A percentile compares a stretch with the other conserved stretches of the same genome.
phyloP scores from a whole-genome alignment of 2,888 invertebrate species.

The Salticus scenicus region DNA sequence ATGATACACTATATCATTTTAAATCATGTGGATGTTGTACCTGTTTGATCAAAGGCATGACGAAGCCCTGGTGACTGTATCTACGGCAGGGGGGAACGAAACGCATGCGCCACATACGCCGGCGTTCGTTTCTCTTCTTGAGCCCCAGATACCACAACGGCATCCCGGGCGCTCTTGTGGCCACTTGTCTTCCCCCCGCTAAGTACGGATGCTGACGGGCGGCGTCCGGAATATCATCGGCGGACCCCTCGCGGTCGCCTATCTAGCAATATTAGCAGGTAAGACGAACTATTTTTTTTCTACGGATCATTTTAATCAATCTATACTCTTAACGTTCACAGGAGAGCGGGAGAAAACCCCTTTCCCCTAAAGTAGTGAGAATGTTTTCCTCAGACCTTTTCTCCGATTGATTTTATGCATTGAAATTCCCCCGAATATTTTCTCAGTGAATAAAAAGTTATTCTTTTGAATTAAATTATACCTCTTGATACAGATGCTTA shows the following conservation, averaged over 20 bases:
- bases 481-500: no score
- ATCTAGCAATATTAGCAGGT: neutral
- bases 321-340: neutral
- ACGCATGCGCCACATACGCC: neutral
- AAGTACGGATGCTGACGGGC: slow-evolving; percentile 14
- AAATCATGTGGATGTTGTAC: neutral
- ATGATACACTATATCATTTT: no score
- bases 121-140: neutral
- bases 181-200: neutral
- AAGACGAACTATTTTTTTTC: neutral
- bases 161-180: neutral
- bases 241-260: slow-evolving; percentile 15
- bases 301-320: neutral
- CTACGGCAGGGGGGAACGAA: neutral
- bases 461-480: no score
- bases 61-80: neutral
- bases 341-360: no score
- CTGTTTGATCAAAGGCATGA: neutral
- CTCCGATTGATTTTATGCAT: no score
- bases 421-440: no score
- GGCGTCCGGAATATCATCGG: neutral
- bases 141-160: neutral
- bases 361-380: no score
- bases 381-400: no score
- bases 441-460: no score